A percentile compares a stretch with the other conserved stretches of the same genome.
These are phyloP conservation scores for Buathra laborator DNA, from an alignment of 2,888 invertebrate species.

Conservation along the genomic window DNA sequence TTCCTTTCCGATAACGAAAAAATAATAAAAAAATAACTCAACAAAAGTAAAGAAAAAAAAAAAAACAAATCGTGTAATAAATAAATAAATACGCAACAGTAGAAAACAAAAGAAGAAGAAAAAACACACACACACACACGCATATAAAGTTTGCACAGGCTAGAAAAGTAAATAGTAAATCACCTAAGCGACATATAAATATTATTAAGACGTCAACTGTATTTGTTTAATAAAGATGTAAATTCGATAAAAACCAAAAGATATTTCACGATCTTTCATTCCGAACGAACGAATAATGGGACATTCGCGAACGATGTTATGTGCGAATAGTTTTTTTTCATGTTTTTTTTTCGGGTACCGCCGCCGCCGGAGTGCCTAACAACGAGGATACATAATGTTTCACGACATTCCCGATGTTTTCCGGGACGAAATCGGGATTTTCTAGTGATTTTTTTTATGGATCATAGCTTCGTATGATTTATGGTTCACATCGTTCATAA, in stretches of 20 bases:
- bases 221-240: constrained; percentile 86
- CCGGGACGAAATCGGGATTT: too few species aligned
- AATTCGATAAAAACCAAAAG: constrained; percentile 80
- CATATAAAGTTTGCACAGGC: constrained; percentile 85
- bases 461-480: too few species aligned
- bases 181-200: constrained; percentile 80
- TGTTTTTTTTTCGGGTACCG: too few species aligned
- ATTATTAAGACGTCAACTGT: constrained; percentile 85
- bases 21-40: constrained; percentile 65
- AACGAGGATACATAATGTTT: too few species aligned
- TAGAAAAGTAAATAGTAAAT: constrained; percentile 82
- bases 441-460: too few species aligned
- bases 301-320: too few species aligned
- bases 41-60: constrained; percentile 79
- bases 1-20: constrained; percentile 68
- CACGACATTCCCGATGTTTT: too few species aligned
- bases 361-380: too few species aligned
- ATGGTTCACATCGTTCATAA: too few species aligned
- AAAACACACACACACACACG: constrained; percentile 78
- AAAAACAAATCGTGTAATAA: constrained; percentile 61
- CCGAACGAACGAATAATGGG: too few species aligned
- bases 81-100: constrained; percentile 71
- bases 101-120: constrained; percentile 65
- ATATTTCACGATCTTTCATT: constrained; percentile 34
- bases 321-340: too few species aligned